Conservation (phyloP, 2,797 vertebrate species). For the Kryptolebias ocellatus region DNA sequence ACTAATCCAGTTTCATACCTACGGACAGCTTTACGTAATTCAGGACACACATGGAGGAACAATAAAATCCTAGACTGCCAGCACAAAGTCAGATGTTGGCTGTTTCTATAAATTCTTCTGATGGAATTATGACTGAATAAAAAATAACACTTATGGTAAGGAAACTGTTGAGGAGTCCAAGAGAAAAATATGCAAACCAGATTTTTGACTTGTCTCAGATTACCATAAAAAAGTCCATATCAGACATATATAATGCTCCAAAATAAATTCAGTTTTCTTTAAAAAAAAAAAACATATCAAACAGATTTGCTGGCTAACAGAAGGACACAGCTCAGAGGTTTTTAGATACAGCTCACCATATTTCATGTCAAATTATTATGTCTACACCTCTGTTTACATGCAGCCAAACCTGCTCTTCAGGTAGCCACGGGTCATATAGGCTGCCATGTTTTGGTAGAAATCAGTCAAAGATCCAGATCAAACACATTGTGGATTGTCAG, state of each 20-base stretch:
- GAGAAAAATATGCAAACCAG: constrained; percentile 39
- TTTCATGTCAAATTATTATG: constrained; percentile 1
- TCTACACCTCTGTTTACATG: not conserved
- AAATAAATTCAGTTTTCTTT: not conserved
- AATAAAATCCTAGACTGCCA: constrained; percentile 25
- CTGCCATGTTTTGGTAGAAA: constrained; percentile 13
- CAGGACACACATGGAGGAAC: constrained; percentile 29
- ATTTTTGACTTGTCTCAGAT: constrained; percentile 24
- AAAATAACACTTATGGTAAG: constrained; percentile 31
- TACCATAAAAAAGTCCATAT: not conserved
- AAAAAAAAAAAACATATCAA: not conserved
- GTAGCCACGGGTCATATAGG: constrained; percentile 1
- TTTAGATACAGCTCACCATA: not conserved
- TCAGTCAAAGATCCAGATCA: not conserved
- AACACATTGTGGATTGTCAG: constrained; percentile 2
- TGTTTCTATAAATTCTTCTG: constrained; percentile 8
- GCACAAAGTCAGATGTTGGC: constrained; percentile 31
- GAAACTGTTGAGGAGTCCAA: constrained; percentile 3
- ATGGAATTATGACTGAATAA: constrained; percentile 31
- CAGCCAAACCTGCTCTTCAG: constrained; percentile 13
- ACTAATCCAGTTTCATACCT: constrained; percentile 45
- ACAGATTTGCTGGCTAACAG: not conserved
- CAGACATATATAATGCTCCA: not conserved
- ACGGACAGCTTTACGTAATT: constrained; percentile 32
- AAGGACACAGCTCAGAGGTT: not conserved